Percentiles rank a stretch among this genome's conserved stretches.
Conservation (phyloP, 2,888 invertebrate species). For the Zaprionus bogoriensis region DNA sequence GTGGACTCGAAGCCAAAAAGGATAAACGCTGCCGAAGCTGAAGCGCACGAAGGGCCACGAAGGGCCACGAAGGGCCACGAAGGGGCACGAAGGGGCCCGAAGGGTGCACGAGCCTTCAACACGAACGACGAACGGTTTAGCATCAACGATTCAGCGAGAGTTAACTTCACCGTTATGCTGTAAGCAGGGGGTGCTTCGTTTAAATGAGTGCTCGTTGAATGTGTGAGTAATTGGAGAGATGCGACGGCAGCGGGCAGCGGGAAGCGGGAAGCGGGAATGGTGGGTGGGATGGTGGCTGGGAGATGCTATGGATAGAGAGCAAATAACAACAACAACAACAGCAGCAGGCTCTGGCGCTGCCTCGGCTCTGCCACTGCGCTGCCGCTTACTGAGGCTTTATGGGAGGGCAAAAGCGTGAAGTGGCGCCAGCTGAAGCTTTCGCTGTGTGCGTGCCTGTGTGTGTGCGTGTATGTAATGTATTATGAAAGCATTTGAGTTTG, state of each 20-base stretch:
- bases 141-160: constrained; percentile 62
- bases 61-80: no score
- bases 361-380: constrained; percentile 49
- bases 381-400: constrained; percentile 56
- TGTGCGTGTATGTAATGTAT: background rate
- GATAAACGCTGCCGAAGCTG: constrained; percentile 57
- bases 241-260: constrained; percentile 8
- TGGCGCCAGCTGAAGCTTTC: constrained; percentile 74
- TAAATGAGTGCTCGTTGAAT: constrained; percentile 78
- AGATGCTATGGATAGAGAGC: constrained; percentile 39
- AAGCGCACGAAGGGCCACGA: constrained; percentile 47
- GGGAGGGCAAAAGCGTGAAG: constrained; percentile 61
- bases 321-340: constrained; percentile 68
- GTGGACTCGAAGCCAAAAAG: constrained; percentile 43
- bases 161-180: constrained; percentile 73
- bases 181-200: constrained; percentile 75
- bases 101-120: constrained; percentile 22
- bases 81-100: no score
- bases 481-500: constrained; percentile 71
- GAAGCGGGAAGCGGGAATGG: background rate
- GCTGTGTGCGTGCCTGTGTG: constrained; percentile 22
- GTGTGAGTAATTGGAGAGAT: constrained; percentile 76
- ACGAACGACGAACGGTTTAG: constrained; percentile 24
- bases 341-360: background rate
- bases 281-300: background rate